Evolutionary conservation across 2,797 vertebrate species (phyloP).

Genomic region (Lepus oiostolus): DNA sequence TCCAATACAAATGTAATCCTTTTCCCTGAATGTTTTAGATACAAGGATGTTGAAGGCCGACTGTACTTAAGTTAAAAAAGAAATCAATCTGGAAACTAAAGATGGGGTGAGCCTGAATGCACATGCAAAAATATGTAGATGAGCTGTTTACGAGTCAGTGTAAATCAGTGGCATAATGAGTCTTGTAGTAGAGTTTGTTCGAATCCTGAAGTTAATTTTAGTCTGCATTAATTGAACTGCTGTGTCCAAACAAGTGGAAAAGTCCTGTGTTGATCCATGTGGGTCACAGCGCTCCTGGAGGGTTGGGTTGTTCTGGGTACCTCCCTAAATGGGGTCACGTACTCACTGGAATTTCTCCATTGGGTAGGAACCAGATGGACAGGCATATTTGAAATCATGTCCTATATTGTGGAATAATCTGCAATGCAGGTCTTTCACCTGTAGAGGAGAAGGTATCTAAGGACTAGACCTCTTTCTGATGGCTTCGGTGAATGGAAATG

Average conservation of each 20-base stretch:
- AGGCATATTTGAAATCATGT: background rate
- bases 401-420: background rate
- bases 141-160: slow-evolving; percentile 56
- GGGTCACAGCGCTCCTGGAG: background rate
- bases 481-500: background rate
- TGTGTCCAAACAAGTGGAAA: slow-evolving; percentile 29
- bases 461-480: background rate
- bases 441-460: slow-evolving; percentile 12
- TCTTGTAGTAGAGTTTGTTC: slow-evolving; percentile 46
- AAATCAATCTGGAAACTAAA: slow-evolving; percentile 59
- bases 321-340: slow-evolving; percentile 4
- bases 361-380: background rate
- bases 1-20: background rate
- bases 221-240: slow-evolving; percentile 3
- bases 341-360: slow-evolving; percentile 55
- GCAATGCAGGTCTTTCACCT: background rate
- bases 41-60: background rate
- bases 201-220: slow-evolving; percentile 59
- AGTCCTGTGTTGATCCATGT: background rate
- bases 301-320: background rate
- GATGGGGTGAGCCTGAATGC: background rate
- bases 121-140: slow-evolving; percentile 65
- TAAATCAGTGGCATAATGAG: slow-evolving; percentile 35
- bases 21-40: background rate
- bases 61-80: background rate